Base-by-base conservation (phyloP, 1,140 invertebrate genomes). In the Drosophila santomea region DNA sequence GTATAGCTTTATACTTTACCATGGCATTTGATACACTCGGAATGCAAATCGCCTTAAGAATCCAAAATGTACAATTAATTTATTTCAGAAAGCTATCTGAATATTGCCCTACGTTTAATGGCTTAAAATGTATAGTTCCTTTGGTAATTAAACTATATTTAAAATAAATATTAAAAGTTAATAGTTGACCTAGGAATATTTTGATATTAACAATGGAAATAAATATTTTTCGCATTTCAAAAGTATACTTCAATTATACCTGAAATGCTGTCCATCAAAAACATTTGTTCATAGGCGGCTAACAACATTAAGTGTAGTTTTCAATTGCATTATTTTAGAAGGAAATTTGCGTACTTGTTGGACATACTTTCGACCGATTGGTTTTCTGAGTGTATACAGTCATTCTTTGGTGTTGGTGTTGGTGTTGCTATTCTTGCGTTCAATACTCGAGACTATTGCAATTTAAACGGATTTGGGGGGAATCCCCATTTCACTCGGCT, bases 1-100 rank as follows among this genome's bases (percentile, higher is more conserved):
- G 58, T 48, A 71, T 58, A 45, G 52, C 56, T 57, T 71, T 48
- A 71, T 58, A 45, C 44, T 56, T 71, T 71, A 32, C 68, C 47
- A 56, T 63, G 58, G 55, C 55, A 15, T 23, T 60, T 63, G 60
- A 57, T 62, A 51, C 48, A 51, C 48, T 32, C 48, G 28, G 48
- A 51, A 35, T 15, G 32, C 25, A 51, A 51, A 35, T 51, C 25
- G 48, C 28, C 48, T 10, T 51, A 17, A 32, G 11, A 23, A 25
- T 47, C 20, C 12, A 4, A 47, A 50, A 17, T 50, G 12, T 28
- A 48, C 7, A n/a, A 48, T 48, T 45, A 5, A 45, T 11, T 44
- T 45, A 45, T 45, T 28, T 28, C 45, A n/a, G 14, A 25, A 5
- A 47, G 2, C 1, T n/a, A 14, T 48, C 12, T n/a, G 20, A 47